phyloP scores from a whole-genome alignment of 2,797 vertebrate genomes.

The Benthosema pterotum region DNA sequence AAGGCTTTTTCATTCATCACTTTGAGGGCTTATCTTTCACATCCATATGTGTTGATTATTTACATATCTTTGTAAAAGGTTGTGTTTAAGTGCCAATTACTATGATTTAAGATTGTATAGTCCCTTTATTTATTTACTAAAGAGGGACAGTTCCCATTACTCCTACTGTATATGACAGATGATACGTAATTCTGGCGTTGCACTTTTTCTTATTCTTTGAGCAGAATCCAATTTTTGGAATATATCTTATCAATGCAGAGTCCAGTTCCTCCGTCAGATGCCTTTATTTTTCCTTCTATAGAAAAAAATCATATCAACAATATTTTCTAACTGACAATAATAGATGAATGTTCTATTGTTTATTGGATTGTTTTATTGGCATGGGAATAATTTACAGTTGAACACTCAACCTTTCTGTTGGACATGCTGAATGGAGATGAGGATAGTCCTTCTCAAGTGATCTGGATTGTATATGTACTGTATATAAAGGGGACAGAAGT shows the following conservation, averaged over 20 bases:
- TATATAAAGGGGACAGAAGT: constrained; percentile 15
- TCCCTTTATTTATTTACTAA: background rate
- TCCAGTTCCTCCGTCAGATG: constrained; percentile 42
- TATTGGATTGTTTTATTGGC: background rate
- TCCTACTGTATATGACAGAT: constrained; percentile 5
- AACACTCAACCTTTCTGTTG: constrained; percentile 16
- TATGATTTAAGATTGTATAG: constrained; percentile 29
- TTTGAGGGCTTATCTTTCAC: background rate
- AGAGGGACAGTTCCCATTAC: background rate
- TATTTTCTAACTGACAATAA: constrained; percentile 3
- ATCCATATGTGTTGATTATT: constrained; percentile 18
- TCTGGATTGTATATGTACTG: constrained; percentile 4
- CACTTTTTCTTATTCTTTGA: constrained; percentile 26
- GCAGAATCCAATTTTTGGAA: constrained; percentile 9
- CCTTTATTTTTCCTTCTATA: constrained; percentile 55
- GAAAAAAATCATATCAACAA: constrained; percentile 11
- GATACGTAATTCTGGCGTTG: constrained; percentile 13
- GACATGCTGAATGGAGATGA: background rate
- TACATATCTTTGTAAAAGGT: constrained; percentile 24
- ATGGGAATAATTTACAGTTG: constrained; percentile 1
- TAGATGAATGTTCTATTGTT: constrained; percentile 8
- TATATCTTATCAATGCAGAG: constrained; percentile 3
- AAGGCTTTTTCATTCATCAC: constrained; percentile 22
- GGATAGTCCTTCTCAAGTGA: background rate
- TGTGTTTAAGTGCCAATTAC: constrained; percentile 62